Percentiles rank a stretch among this genome's conserved stretches.
These are phyloP conservation scores for Harpalus rufipes DNA, from an alignment of 2,888 invertebrate species.

Conservation along the genomic window DNA sequence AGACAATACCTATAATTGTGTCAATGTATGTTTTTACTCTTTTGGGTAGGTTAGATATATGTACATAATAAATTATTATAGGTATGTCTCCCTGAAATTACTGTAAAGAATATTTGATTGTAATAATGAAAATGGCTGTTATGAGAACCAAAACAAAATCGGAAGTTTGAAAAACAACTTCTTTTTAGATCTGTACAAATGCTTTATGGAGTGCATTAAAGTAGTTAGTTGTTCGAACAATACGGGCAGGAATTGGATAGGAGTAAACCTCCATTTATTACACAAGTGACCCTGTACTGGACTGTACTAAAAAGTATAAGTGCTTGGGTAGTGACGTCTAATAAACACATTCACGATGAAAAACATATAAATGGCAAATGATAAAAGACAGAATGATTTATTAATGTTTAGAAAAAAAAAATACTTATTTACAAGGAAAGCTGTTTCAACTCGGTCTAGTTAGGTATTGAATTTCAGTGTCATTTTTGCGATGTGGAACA, in stretches of 20 bases:
- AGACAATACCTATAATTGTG: no score
- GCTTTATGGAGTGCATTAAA: not conserved
- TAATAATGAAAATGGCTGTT: no score
- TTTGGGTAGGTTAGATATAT: no score
- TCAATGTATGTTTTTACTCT: no score
- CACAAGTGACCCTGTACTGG: not conserved
- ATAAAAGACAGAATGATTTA: not conserved
- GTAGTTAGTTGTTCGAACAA: not conserved
- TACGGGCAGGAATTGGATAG: not conserved
- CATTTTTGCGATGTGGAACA: no score
- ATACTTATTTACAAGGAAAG: not conserved
- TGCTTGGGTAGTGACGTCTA: not conserved
- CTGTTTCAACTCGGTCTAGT: no score
- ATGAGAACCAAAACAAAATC: no score
- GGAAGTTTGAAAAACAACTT: no score
- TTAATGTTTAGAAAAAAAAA: not conserved
- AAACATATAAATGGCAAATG: not conserved
- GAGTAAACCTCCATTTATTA: not conserved
- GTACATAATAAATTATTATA: no score
- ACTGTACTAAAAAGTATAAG: not conserved
- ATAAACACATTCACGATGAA: not conserved
- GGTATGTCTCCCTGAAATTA: no score
- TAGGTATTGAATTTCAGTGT: no score
- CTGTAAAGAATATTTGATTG: no score
- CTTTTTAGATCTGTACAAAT: not conserved